Conservation (phyloP, 2,888 invertebrate species). For the Melieria crassipennis region DNA sequence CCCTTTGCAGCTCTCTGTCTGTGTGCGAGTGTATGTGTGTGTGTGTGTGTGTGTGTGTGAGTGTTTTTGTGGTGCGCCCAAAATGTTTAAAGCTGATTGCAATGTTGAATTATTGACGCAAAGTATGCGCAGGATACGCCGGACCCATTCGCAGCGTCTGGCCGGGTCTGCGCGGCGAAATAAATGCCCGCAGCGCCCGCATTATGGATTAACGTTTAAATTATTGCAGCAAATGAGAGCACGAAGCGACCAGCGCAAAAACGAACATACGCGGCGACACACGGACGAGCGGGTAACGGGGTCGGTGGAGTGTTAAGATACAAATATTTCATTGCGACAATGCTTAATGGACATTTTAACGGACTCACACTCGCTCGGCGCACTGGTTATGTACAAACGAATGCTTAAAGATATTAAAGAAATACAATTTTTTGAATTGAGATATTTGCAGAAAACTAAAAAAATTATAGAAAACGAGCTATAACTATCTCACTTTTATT, state of each 20-base stretch:
- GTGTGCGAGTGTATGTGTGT: not conserved
- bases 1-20: not conserved
- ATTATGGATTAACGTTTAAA: slow-evolving; percentile 7
- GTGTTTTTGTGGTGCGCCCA: not conserved
- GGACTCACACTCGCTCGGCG: not conserved
- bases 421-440: no score
- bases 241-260: not conserved
- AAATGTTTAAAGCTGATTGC: slow-evolving; percentile 6
- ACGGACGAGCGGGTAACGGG: not conserved
- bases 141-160: not conserved
- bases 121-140: not conserved
- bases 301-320: not conserved
- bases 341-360: slow-evolving; percentile 3
- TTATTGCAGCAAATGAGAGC: not conserved
- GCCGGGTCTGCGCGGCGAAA: no score
- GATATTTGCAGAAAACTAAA: no score
- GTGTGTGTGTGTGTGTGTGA: not conserved
- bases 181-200: not conserved
- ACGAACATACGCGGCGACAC: not conserved
- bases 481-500: no score
- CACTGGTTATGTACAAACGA: no score
- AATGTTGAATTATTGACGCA: not conserved
- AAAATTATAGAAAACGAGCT: no score
- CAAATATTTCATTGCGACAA: not conserved
- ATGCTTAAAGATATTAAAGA: no score